Base-by-base conservation (phyloP, 2,113 vertebrate genomes). In the Uropsilus gracilis region DNA sequence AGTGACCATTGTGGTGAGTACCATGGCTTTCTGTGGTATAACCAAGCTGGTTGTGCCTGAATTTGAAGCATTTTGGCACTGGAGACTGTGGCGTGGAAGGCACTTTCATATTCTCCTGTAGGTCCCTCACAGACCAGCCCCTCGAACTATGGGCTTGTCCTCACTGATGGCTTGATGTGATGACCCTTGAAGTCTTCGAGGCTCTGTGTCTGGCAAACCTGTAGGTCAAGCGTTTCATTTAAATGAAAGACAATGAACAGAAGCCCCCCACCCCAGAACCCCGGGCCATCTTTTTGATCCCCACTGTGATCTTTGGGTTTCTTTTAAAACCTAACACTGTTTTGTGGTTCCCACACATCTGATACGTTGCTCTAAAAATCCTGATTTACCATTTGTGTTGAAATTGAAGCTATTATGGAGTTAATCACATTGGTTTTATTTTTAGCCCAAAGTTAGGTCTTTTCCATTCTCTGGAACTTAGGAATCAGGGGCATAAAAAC, bases 11-110 rank as follows among this genome's bases (percentile, higher is more conserved):
- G 11, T 24, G n/a, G 63, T 20, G 0, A 39, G 2, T 82, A 12
- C 7, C 30, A 37, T 34, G 39, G 82, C n/a, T 80, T 69, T 68
- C 18, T 83, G 2, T 90, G 34, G 66, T 66, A n/a, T n/a, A 50
- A 72, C 68, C 37, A 86, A 83, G 32, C 30, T 75, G 6, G 32
- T 24, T 75, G 6, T 91, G 55, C 86, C 28, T 95, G 28, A 84
- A 80, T 30, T 46, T 53, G 39, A 90, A 91, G 37, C 30, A 59
- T 20, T 81, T 80, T 39, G 11, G 30, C 48, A 22, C 55, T 42
- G 55, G 87, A 77, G 82, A 91, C 82, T 86, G 20, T 64, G 57
- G 53, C 55, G 72, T 55, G 55, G 72, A 91, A 88, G 32, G 34
- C 5, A n/a, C n/a, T n/a, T n/a, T n/a, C n/a, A n/a, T n/a, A 32